These are phyloP conservation scores for Hybognathus amarus DNA, from an alignment of 2,797 vertebrate genomes.

Conservation along the genomic window DNA sequence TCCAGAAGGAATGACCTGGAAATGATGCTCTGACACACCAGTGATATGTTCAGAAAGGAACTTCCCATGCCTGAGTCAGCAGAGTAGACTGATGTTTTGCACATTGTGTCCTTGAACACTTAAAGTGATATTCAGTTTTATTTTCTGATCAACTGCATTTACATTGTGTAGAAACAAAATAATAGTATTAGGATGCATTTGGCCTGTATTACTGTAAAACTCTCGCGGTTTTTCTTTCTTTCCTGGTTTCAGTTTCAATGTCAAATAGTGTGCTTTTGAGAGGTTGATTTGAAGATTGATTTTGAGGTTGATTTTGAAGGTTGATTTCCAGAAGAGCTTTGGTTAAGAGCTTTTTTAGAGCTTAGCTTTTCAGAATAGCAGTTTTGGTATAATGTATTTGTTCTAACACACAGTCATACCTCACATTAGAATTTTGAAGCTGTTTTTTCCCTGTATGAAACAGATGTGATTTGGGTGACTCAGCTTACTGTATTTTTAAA, in stretches of 20 bases:
- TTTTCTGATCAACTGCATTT: not conserved
- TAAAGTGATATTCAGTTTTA: not conserved
- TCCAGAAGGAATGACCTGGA: not conserved
- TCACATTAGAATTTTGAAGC: too few relatives aligned
- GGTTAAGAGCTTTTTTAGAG: too few relatives aligned
- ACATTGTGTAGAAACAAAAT: not conserved
- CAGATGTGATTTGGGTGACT: too few relatives aligned
- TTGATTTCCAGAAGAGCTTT: not conserved
- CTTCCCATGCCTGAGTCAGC: conserved; percentile 21
- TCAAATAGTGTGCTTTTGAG: not conserved
- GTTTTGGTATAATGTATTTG: too few relatives aligned
- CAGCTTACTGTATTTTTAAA: too few relatives aligned
- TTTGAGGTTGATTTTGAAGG: too few relatives aligned
- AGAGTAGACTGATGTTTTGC: not conserved
- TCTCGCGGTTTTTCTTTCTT: not conserved
- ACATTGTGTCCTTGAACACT: not conserved
- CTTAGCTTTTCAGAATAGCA: not conserved
- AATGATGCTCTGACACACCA: not conserved
- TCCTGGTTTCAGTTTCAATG: not conserved
- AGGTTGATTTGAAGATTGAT: too few relatives aligned
- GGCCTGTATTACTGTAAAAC: not conserved
- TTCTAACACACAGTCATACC: too few relatives aligned
- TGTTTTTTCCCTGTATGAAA: too few relatives aligned
- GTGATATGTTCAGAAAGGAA: not conserved
- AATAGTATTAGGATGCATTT: not conserved